Evolutionary conservation across 1,140 invertebrate genomes (phyloP).

Genomic region (Leptinotarsa texana): DNA sequence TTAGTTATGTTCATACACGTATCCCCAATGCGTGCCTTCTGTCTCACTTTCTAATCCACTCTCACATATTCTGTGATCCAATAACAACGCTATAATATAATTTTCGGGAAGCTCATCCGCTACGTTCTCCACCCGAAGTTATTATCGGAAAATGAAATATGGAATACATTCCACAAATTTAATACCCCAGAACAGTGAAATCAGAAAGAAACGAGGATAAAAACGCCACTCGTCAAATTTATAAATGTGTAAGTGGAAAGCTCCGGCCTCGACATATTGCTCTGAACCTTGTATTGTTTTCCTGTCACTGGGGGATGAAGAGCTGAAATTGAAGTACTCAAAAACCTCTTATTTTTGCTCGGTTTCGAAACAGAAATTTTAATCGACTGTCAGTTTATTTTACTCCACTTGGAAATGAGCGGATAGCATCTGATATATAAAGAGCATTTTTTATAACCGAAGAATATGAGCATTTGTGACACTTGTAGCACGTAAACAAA

Average conservation of each 20-base stretch:
- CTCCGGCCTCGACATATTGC: background rate
- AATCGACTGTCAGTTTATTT: background rate
- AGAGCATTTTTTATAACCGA: no score
- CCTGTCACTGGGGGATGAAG: background rate
- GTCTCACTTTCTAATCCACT: background rate
- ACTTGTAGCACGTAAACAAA: no score
- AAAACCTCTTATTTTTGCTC: background rate
- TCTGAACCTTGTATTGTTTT: slow-evolving; percentile 2
- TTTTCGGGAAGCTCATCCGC: background rate
- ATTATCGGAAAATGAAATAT: slow-evolving; percentile 4
- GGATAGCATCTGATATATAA: background rate
- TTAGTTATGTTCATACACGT: no score
- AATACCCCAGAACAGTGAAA: background rate
- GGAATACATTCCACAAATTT: background rate
- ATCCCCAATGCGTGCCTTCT: background rate
- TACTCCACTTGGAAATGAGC: background rate
- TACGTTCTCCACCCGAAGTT: background rate
- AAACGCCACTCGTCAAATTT: slow-evolving; percentile 2
- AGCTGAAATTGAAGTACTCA: background rate
- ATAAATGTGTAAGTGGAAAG: background rate
- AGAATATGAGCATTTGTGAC: no score
- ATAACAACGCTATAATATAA: background rate
- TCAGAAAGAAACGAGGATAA: background rate
- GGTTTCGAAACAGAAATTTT: background rate
- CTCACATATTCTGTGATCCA: background rate